Evolutionary conservation across 1,140 invertebrate species (phyloP).

Genomic region (Drosophila novamexicana): DNA sequence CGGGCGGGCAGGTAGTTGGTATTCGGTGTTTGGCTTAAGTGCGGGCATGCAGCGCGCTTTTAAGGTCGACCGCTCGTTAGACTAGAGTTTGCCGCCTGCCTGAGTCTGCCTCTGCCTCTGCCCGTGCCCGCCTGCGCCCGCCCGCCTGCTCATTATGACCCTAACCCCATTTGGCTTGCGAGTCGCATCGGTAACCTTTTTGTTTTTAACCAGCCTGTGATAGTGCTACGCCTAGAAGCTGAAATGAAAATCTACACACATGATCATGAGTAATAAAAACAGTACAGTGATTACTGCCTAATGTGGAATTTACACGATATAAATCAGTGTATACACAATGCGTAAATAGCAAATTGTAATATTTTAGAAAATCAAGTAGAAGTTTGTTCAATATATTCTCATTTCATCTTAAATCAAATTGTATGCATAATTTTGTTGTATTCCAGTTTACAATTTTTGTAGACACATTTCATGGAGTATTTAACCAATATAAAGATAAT

Average conservation of each 20-base stretch:
- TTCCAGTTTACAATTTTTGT: too few relatives aligned
- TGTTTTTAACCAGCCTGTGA: slow-evolving; percentile 23
- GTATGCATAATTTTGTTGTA: too few relatives aligned
- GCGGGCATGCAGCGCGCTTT: slow-evolving; percentile 29
- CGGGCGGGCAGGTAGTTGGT: slow-evolving; percentile 49
- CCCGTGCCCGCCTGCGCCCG: background rate
- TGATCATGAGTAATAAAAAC: background rate
- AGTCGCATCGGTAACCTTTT: slow-evolving; percentile 41
- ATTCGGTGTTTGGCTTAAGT: slow-evolving; percentile 13
- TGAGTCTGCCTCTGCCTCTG: background rate
- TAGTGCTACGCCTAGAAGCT: slow-evolving; percentile 25
- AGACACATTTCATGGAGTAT: too few relatives aligned
- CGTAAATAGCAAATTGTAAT: background rate
- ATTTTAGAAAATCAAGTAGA: background rate
- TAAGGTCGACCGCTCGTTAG: slow-evolving; percentile 33
- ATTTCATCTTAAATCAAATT: too few relatives aligned
- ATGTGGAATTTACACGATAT: background rate
- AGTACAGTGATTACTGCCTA: slow-evolving; percentile 13
- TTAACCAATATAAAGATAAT: too few relatives aligned
- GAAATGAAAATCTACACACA: slow-evolving; percentile 25
- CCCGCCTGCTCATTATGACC: slow-evolving; percentile 24
- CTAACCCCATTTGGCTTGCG: slow-evolving; percentile 37
- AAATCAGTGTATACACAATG: background rate
- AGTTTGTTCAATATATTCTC: too few relatives aligned
- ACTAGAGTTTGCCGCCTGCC: slow-evolving; percentile 5